Conservation (phyloP, 2,113 vertebrate genomes). For the Rhizomys pruinosus region DNA sequence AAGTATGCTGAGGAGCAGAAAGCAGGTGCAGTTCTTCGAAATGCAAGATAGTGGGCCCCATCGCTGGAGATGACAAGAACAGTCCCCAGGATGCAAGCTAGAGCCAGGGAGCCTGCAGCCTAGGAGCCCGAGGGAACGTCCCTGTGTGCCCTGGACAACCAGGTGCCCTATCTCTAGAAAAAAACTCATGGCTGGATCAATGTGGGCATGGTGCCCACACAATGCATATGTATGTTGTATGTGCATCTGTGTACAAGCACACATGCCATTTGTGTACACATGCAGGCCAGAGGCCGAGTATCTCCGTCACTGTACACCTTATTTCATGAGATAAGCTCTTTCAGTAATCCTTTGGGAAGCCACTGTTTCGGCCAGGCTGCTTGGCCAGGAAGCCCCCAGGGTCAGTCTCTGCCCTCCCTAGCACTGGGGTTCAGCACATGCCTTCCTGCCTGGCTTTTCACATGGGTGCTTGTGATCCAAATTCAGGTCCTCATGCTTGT, state of each 20-base stretch:
- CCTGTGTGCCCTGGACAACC: neutral
- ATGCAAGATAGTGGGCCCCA: too few species aligned
- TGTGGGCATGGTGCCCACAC: fast-evolving
- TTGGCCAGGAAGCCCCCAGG: too few species aligned
- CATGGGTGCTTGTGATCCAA: neutral
- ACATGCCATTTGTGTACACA: neutral
- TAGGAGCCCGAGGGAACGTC: neutral
- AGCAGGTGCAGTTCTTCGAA: neutral
- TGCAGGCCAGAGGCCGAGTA: neutral
- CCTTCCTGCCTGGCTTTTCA: neutral
- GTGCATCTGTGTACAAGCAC: neutral
- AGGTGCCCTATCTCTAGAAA: fast-evolving
- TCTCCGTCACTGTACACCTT: too few species aligned
- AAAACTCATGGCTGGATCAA: neutral
- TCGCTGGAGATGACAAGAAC: neutral
- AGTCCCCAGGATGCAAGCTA: neutral
- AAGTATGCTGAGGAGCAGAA: neutral
- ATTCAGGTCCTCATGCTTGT: neutral
- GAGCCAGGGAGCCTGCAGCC: too few species aligned
- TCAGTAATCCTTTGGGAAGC: neutral
- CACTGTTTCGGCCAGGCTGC: neutral
- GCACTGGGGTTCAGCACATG: neutral
- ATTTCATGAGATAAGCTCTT: neutral
- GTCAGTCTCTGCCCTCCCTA: neutral
- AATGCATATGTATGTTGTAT: neutral